Conservation (phyloP, 1,140 invertebrate species). For the Papilio xuthus region DNA sequence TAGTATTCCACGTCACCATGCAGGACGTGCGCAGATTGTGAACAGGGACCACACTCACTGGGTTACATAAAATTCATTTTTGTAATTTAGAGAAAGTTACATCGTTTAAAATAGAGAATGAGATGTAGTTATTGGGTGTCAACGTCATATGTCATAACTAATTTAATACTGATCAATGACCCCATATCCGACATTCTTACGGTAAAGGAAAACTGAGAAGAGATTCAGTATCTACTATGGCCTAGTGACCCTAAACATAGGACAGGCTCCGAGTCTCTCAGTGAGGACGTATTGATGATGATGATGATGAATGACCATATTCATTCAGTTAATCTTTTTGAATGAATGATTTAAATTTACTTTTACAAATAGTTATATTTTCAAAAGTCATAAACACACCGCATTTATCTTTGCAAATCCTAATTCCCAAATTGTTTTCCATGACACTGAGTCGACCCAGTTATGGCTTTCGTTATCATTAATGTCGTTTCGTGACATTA, state of each 20-base stretch:
- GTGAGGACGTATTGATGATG: too few species aligned
- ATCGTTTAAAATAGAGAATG: background rate
- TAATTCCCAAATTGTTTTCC: constrained; percentile 1
- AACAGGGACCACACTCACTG: constrained; percentile 2
- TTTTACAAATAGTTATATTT: background rate
- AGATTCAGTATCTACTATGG: too few species aligned
- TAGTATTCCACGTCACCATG: constrained; percentile 17
- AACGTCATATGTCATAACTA: too few species aligned
- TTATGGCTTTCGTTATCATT: constrained; percentile 34
- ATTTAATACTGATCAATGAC: too few species aligned
- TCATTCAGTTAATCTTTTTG: background rate
- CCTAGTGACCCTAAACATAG: too few species aligned
- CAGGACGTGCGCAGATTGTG: constrained; percentile 1
- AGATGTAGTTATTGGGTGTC: background rate
- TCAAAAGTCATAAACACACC: background rate
- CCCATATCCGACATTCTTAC: too few species aligned
- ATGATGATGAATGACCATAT: too few species aligned
- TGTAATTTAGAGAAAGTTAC: background rate
- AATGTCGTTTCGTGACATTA: constrained; percentile 34
- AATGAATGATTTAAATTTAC: background rate
- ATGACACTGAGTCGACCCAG: constrained; percentile 28
- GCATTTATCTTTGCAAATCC: background rate
- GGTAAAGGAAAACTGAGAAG: too few species aligned
- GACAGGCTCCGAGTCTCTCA: too few species aligned
- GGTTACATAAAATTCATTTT: constrained; percentile 3